A percentile compares a stretch with the other conserved stretches of the same genome.
Evolutionary conservation across 1,140 invertebrate species (phyloP).

Genomic region (Drosophila saltans): DNA sequence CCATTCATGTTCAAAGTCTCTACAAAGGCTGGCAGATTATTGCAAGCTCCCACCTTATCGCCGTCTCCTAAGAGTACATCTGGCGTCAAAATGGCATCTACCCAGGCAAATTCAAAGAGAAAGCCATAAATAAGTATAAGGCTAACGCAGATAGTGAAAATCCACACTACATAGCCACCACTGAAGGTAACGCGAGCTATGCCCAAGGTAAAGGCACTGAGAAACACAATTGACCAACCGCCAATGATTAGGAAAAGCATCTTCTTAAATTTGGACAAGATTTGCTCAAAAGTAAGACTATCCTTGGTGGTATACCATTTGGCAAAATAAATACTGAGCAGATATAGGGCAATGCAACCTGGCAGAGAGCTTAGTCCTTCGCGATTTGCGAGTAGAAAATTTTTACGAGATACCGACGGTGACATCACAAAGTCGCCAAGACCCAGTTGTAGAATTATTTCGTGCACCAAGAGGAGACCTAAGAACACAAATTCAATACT

Average conservation of each 20-base stretch:
- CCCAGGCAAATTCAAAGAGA: conserved; percentile 52
- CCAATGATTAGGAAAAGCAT: conserved; percentile 12
- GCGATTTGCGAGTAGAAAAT: conserved; percentile 92
- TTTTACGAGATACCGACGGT: conserved; percentile 83
- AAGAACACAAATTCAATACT: background rate
- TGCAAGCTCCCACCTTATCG: background rate
- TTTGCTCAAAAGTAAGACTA: conserved; percentile 23
- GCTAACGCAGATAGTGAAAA: conserved; percentile 22
- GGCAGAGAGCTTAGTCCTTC: conserved; percentile 94
- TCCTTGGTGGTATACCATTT: conserved; percentile 52
- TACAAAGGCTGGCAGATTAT: conserved; percentile 38
- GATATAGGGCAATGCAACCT: conserved; percentile 93
- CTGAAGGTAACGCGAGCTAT: conserved; percentile 62
- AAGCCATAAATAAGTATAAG: conserved; percentile 43
- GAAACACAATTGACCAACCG: conserved; percentile 37
- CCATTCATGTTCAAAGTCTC: conserved; percentile 66
- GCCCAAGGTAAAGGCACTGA: conserved; percentile 31
- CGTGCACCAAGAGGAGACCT: conserved; percentile 87
- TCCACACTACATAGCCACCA: conserved; percentile 56
- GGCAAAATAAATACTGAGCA: conserved; percentile 87
- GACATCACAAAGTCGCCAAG: conserved; percentile 90
- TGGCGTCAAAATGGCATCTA: background rate
- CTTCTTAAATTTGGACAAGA: conserved; percentile 35
- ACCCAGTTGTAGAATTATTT: conserved; percentile 87
- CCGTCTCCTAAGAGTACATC: conserved; percentile 11